Evolutionary conservation across 2,888 invertebrate genomes (phyloP).

Genomic region (Ariolimax columbianus): DNA sequence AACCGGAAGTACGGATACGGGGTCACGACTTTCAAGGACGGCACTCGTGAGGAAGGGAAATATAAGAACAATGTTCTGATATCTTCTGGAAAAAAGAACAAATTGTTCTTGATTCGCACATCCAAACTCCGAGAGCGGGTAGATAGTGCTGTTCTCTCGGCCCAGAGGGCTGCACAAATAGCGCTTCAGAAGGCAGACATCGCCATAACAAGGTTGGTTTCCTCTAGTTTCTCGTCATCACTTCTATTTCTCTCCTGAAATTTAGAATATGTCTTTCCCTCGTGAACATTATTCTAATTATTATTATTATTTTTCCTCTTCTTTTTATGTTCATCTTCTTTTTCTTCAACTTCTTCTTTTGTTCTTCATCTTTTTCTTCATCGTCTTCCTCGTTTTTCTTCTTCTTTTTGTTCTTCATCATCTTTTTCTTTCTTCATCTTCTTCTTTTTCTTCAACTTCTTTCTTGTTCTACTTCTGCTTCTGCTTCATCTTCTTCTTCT

Average conservation of each 20-base stretch:
- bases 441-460: too few relatives aligned
- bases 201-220: constrained; percentile 89
- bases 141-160: constrained; percentile 95
- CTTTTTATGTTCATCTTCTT: not conserved
- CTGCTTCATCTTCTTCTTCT: too few relatives aligned
- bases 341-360: not conserved
- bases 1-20: constrained; percentile 99
- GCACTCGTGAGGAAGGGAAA: constrained; percentile 97
- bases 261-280: not conserved
- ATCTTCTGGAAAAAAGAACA: constrained; percentile 93
- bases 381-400: too few relatives aligned
- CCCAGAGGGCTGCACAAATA: constrained; percentile 96
- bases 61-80: constrained; percentile 99
- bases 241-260: not conserved
- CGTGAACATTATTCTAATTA: too few relatives aligned
- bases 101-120: constrained; percentile 96
- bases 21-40: constrained; percentile 97
- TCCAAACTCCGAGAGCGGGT: constrained; percentile 98
- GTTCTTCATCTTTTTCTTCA: too few relatives aligned
- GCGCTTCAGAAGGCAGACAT: constrained; percentile 98
- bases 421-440: too few relatives aligned
- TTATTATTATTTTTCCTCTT: not conserved
- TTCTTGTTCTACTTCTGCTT: too few relatives aligned
- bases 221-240: too few relatives aligned
- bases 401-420: too few relatives aligned